Conservation (phyloP, 1,140 invertebrate genomes). For the Drosophila parabipectinata region DNA sequence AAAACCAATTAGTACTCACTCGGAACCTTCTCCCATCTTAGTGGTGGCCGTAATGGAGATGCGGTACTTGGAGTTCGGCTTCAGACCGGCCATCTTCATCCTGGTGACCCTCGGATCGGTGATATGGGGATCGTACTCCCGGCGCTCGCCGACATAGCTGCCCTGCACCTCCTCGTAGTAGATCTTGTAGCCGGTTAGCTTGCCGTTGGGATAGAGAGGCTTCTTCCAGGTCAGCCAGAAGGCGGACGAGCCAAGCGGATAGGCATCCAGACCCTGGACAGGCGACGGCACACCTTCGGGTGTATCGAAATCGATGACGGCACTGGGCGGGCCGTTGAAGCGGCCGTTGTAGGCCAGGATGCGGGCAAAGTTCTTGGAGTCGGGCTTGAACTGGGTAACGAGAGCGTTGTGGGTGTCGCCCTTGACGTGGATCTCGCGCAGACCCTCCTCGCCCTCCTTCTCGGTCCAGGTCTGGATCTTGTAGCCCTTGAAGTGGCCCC, state of each 20-base stretch:
- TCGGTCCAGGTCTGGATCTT: slow-evolving; percentile 98
- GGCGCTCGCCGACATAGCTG: slow-evolving; percentile 87
- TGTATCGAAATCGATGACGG: slow-evolving; percentile 92
- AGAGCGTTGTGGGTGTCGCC: slow-evolving; percentile 88
- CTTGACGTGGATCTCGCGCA: slow-evolving; percentile 92
- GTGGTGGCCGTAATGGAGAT: slow-evolving; percentile 94
- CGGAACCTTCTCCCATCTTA: slow-evolving; percentile 91
- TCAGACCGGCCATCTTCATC: slow-evolving; percentile 93
- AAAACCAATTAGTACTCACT: slow-evolving; percentile 84
- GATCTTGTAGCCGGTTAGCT: slow-evolving; percentile 96
- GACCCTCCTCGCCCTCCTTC: slow-evolving; percentile 89
- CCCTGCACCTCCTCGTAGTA: slow-evolving; percentile 93
- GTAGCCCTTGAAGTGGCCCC: slow-evolving; percentile 97
- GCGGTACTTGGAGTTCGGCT: slow-evolving; percentile 94
- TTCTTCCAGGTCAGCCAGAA: slow-evolving; percentile 95
- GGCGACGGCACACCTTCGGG: slow-evolving; percentile 97
- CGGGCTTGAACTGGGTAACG: slow-evolving; percentile 95
- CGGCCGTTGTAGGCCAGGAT: slow-evolving; percentile 96
- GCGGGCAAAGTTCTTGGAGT: slow-evolving; percentile 94
- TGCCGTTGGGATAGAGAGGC: slow-evolving; percentile 96
- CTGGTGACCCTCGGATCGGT: slow-evolving; percentile 89
- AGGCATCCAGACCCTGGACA: slow-evolving; percentile 91
- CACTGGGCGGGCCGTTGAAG: slow-evolving; percentile 95
- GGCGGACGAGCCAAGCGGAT: slow-evolving; percentile 94
- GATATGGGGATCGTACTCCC: slow-evolving; percentile 91